Base-by-base conservation (phyloP, 2,888 invertebrate species). In the Sesia apiformis region DNA sequence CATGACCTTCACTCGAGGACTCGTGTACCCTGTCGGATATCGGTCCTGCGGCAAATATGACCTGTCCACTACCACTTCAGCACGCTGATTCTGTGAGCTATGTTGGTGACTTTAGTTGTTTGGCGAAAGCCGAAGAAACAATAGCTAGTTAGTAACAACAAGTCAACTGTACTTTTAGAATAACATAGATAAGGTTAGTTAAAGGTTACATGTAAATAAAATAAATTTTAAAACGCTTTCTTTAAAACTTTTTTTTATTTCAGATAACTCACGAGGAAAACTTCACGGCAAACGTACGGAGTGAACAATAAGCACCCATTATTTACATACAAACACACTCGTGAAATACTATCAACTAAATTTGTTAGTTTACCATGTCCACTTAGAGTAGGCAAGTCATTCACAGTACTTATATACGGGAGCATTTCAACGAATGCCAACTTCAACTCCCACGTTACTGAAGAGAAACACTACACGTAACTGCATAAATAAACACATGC, bases 381-480 rank as follows among this genome's bases (percentile, higher is more conserved):
- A 67, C 68, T 69, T 39, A 50, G n/a, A 42, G 55, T 6, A 46
- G 7, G 5, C 5, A 5, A 42, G 7, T 7, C 7, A 42, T 7
- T 6, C 7, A 42, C 42, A 6, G 5, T 42, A 6, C 42, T 6
- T 42, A 6, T 7, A 42, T 6, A 42, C 42, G 5, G 42, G 1
- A 42, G 5, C 5, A 7, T 6, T 6, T 2, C 38, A 76, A 74
- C 76, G 76, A 78, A 74, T 69, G 66, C 60, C 58, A 67, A 70
- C 73, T 79, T 65, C 67, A 74, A 72, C 74, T 74, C 73, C 64
- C 76, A 75, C 78, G 76, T 76, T 75, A 76, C 70, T 67, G 65
- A 73, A 69, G 69, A 71, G 66, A 72, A 72, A 70, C 67, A 66
- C 63, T 57, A 56, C 66, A 69, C 63, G 64, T 69, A 68, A 64